phyloP scores from a whole-genome alignment of 2,113 vertebrate genomes.

The Isichthys henryi region DNA sequence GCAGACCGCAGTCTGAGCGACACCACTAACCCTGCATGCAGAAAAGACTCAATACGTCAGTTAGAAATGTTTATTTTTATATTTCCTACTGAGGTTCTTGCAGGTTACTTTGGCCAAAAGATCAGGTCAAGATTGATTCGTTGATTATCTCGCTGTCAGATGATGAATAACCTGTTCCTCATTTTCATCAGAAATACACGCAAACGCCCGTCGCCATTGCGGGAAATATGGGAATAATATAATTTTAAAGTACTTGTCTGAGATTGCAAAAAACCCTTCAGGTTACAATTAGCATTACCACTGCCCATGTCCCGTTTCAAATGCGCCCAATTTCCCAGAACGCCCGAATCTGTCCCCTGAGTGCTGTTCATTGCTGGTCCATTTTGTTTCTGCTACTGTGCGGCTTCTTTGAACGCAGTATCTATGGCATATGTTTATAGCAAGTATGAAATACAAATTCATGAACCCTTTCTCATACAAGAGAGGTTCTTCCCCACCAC shows the following conservation, averaged over 20 bases:
- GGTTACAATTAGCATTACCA: background rate
- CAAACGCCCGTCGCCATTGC: background rate
- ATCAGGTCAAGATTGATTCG: background rate
- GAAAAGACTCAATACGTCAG: background rate
- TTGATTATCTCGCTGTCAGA: background rate
- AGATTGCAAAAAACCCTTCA: background rate
- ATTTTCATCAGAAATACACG: background rate
- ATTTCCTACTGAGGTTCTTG: background rate
- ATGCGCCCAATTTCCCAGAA: background rate
- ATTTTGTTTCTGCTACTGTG: background rate
- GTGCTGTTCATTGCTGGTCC: background rate
- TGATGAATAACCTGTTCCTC: background rate
- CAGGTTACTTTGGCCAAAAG: background rate
- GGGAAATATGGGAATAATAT: background rate
- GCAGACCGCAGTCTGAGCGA: background rate
- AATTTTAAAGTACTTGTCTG: background rate
- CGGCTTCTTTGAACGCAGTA: background rate
- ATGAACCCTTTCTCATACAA: background rate
- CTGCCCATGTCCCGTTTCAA: background rate
- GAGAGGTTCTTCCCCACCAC: background rate
- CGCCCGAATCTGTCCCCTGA: background rate
- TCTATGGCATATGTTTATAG: background rate
- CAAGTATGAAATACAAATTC: background rate
- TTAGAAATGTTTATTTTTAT: background rate
- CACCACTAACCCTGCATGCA: background rate